phyloP scores from a whole-genome alignment of 2,797 vertebrate genomes.

The Phaenicophaeus curvirostris region DNA sequence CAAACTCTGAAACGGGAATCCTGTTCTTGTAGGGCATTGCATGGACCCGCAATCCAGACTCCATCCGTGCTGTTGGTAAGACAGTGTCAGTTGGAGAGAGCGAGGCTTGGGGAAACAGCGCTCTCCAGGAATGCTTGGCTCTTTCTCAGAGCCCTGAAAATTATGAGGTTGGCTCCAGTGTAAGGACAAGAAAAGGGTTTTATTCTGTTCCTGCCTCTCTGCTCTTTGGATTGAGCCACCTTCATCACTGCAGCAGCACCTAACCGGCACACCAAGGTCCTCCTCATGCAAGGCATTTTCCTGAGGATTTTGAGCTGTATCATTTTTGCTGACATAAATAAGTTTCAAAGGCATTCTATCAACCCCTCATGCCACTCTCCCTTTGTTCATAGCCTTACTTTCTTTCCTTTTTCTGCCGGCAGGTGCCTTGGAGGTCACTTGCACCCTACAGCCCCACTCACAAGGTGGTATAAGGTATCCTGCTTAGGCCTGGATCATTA shows the following conservation, averaged over 20 bases:
- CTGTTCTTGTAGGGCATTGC: background rate
- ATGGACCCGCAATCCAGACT: background rate
- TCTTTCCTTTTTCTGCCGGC: background rate
- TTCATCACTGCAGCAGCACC: background rate
- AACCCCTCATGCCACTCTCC: background rate
- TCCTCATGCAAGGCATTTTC: background rate
- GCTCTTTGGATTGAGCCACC: background rate
- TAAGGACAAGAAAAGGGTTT: background rate
- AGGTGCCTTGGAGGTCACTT: slow-evolving; percentile 52
- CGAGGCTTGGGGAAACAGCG: background rate
- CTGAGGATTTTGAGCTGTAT: background rate
- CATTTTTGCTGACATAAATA: background rate
- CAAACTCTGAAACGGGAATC: background rate
- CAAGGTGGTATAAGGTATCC: slow-evolving; percentile 19
- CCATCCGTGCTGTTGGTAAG: background rate
- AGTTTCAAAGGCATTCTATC: background rate
- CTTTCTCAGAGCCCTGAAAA: background rate
- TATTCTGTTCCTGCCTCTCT: background rate
- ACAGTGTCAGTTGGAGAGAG: background rate
- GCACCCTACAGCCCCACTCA: slow-evolving; percentile 43
- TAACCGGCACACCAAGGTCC: background rate
- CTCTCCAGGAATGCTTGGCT: background rate
- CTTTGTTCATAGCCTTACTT: background rate
- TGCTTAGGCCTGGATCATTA: slow-evolving; percentile 40
- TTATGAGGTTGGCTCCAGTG: background rate